A percentile compares a stretch with the other conserved stretches of the same genome.
Conservation (phyloP, 1,140 invertebrate genomes). For the Eubasilissa regina region DNA sequence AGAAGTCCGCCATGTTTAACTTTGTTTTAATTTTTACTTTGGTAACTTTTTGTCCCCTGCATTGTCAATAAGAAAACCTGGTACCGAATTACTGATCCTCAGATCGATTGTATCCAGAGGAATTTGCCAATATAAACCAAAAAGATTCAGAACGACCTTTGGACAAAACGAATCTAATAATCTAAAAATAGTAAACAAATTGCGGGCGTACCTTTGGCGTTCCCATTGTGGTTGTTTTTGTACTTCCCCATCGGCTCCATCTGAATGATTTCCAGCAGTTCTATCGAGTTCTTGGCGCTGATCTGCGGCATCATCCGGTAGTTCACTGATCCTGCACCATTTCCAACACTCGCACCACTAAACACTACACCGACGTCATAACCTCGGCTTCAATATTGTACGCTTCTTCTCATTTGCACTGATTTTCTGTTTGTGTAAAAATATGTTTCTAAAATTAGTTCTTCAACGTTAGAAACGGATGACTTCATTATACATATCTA, state of each 20-base stretch:
- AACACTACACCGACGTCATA: background rate
- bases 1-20: too few relatives aligned
- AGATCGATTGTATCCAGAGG: too few relatives aligned
- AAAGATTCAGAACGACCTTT: too few relatives aligned
- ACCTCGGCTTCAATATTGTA: too few relatives aligned
- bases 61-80: too few relatives aligned
- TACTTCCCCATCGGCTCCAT: slow-evolving; percentile 72
- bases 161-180: background rate
- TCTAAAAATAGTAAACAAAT: background rate
- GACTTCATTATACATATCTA: too few relatives aligned
- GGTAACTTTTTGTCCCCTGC: too few relatives aligned
- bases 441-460: too few relatives aligned
- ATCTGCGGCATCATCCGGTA: slow-evolving; percentile 53
- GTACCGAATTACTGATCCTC: too few relatives aligned
- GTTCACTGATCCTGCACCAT: background rate
- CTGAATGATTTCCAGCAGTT: slow-evolving; percentile 68
- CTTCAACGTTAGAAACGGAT: too few relatives aligned
- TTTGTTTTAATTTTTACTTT: too few relatives aligned
- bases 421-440: background rate
- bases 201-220: slow-evolving; percentile 66
- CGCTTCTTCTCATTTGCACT: background rate
- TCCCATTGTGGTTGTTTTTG: slow-evolving; percentile 70
- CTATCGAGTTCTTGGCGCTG: slow-evolving; percentile 51
- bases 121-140: too few relatives aligned
- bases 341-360: background rate